These are phyloP conservation scores for Globia sparganii DNA, from an alignment of 2,888 invertebrate genomes.

Conservation along the genomic window DNA sequence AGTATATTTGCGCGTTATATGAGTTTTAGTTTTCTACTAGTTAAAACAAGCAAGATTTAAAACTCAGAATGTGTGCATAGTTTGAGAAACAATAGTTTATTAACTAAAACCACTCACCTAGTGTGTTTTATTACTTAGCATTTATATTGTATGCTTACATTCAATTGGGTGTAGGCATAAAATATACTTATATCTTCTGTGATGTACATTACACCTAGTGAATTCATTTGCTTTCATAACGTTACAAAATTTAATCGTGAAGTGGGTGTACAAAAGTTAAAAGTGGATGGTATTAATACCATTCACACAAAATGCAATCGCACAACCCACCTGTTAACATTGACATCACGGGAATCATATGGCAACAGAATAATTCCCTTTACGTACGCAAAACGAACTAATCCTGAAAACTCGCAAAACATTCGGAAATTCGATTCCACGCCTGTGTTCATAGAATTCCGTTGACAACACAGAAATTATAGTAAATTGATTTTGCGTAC, in stretches of 20 bases:
- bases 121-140: background rate
- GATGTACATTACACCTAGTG: background rate
- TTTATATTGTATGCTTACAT: background rate
- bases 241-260: background rate
- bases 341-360: background rate
- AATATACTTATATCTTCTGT: background rate
- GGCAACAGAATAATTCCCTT: too few relatives aligned
- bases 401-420: background rate
- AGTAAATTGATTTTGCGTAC: background rate
- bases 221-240: too few relatives aligned
- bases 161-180: background rate
- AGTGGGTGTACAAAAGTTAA: background rate
- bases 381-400: background rate
- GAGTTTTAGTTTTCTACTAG: background rate
- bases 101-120: background rate
- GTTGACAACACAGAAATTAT: background rate
- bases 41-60: background rate
- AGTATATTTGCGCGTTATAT: background rate
- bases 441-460: background rate
- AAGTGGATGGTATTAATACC: background rate
- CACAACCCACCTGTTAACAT: background rate
- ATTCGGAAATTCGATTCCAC: background rate
- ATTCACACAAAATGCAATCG: background rate
- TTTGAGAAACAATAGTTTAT: background rate
- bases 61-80: background rate